phyloP scores from a whole-genome alignment of 2,888 invertebrate genomes.

The Ptychoptera albimana region DNA sequence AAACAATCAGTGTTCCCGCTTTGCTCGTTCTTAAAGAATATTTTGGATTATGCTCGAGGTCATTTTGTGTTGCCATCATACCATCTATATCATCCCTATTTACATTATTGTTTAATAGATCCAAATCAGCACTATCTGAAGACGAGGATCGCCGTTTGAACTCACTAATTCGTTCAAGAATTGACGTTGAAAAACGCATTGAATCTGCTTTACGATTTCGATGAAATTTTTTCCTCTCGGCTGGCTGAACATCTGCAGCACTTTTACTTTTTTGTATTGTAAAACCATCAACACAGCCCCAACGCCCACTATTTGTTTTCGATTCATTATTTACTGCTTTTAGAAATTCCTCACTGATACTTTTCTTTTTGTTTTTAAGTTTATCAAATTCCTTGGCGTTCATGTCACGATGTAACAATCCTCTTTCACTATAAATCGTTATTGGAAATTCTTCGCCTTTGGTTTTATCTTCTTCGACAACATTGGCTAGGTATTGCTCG shows the following conservation, averaged over 20 bases:
- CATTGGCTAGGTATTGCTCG: too few relatives aligned
- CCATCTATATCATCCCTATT: neutral
- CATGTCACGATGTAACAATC: slow-evolving; percentile 9
- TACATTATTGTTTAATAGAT: slow-evolving; percentile 1
- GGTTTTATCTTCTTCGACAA: too few relatives aligned
- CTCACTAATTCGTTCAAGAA: slow-evolving; percentile 25
- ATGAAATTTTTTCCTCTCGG: slow-evolving; percentile 23
- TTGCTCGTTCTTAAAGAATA: slow-evolving; percentile 35
- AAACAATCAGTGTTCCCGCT: slow-evolving; percentile 36
- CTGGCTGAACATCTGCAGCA: slow-evolving; percentile 6
- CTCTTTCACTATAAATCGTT: slow-evolving; percentile 9
- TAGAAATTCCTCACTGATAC: neutral
- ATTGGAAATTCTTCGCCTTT: slow-evolving; percentile 6
- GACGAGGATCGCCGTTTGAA: slow-evolving; percentile 23
- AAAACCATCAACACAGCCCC: neutral
- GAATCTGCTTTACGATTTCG: slow-evolving; percentile 20
- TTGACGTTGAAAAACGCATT: slow-evolving; percentile 19
- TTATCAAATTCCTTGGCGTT: slow-evolving; percentile 12
- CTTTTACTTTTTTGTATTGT: slow-evolving; percentile 11
- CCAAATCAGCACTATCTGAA: slow-evolving; percentile 21
- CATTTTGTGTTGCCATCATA: neutral
- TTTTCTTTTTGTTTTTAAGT: neutral
- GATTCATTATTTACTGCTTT: too few relatives aligned
- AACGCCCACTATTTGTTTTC: too few relatives aligned
- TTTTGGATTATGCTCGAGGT: slow-evolving; percentile 14